A percentile compares a stretch with the other conserved stretches of the same genome.
phyloP scores from a whole-genome alignment of 2,797 vertebrate genomes.

The Urocyon cinereoargenteus region DNA sequence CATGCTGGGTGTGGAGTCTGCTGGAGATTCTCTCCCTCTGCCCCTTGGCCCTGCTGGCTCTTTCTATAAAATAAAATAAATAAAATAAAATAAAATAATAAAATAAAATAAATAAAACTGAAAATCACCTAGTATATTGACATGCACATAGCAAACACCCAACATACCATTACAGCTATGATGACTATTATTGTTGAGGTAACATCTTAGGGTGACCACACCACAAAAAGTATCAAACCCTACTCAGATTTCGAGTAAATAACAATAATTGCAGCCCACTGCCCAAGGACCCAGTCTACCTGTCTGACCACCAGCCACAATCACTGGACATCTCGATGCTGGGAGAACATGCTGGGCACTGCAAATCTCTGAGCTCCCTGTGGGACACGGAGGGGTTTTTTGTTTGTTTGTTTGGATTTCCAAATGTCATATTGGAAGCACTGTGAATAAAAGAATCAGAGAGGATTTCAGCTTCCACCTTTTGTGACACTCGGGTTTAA shows the following conservation, averaged over 20 bases:
- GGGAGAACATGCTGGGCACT: not conserved
- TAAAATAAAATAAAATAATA: too few relatives aligned
- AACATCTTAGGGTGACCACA: not conserved
- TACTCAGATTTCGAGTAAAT: conserved; percentile 42
- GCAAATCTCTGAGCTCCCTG: not conserved
- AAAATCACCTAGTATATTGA: not conserved
- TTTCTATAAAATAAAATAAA: too few relatives aligned
- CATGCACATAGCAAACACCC: not conserved
- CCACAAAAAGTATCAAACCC: not conserved
- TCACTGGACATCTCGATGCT: conserved; percentile 26
- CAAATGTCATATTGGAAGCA: conserved; percentile 64
- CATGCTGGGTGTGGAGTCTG: not conserved
- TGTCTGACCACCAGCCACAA: not conserved
- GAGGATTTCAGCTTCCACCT: conserved; percentile 73
- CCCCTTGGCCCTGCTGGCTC: not conserved
- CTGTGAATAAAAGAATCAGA: conserved; percentile 74
- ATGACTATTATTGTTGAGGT: not conserved
- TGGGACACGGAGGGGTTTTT: not conserved
- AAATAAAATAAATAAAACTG: not conserved
- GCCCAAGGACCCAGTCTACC: conserved; percentile 14
- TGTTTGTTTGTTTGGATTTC: conserved; percentile 67
- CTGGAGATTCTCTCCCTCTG: not conserved
- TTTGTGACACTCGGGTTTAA: conserved; percentile 76
- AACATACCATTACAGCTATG: not conserved
- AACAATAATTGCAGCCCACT: not conserved